Conservation (phyloP, 2,797 vertebrate species). For the Macrochelys suwanniensis region DNA sequence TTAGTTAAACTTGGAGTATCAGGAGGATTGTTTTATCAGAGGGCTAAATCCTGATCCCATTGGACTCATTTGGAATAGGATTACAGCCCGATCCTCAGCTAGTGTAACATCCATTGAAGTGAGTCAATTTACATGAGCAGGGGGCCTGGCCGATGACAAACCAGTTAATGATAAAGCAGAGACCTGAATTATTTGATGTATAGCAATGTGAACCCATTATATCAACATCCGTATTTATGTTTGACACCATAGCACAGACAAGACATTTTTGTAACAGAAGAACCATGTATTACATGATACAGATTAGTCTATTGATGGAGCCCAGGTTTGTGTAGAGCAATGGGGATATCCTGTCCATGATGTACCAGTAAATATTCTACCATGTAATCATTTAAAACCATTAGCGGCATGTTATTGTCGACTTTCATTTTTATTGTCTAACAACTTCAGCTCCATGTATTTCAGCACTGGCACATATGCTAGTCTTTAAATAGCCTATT, state of each 20-base stretch:
- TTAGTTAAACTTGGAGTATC: not conserved
- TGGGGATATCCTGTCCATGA: constrained; percentile 48
- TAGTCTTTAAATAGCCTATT: constrained; percentile 74
- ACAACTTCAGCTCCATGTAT: constrained; percentile 30
- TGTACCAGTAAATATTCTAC: constrained; percentile 69
- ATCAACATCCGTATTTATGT: not conserved
- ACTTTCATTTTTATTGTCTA: constrained; percentile 71
- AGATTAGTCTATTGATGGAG: constrained; percentile 63
- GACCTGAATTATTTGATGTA: not conserved
- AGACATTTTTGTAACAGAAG: not conserved
- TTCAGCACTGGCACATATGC: constrained; percentile 64
- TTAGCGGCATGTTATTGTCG: constrained; percentile 66
- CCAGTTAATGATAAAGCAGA: not conserved
- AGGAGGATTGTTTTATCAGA: not conserved
- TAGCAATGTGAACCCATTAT: not conserved
- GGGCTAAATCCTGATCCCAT: not conserved
- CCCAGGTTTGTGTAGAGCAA: constrained; percentile 45
- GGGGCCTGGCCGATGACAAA: not conserved
- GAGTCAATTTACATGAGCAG: not conserved
- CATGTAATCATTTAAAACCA: constrained; percentile 74
- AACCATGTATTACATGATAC: constrained; percentile 44
- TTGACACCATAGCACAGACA: not conserved
- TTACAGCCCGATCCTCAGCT: not conserved
- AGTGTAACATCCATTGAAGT: not conserved
- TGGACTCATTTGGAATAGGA: not conserved